Evolutionary conservation across 2,113 vertebrate species (phyloP), one percentile per base, ranked within the genome.

Genomic region (Miniopterus natalensis): DNA sequence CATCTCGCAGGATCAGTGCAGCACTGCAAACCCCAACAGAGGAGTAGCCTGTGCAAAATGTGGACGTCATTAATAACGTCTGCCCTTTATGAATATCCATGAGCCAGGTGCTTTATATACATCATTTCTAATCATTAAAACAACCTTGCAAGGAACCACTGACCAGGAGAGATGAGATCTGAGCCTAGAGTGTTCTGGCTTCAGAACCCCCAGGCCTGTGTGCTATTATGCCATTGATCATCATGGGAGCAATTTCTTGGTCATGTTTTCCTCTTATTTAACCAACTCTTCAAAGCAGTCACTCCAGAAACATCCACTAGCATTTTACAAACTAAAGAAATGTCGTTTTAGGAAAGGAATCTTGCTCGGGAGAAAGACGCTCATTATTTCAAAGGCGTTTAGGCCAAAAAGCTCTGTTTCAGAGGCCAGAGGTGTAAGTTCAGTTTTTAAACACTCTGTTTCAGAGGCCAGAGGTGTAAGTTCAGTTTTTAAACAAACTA

Each of bases 241-340:
- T 36, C 10, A 23, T 17, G 42, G n/a, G 84, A 45, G 36, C 25
- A 1, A 25, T 7, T 90, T 95, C 77, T 70, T 40, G 1, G 21
- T 20, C 20, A 21, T 17, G 10, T 12, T 55, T 31, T 87, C 29
- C 77, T 75, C 29, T 27, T 66, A 29, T 77, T 85, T 90, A 51
- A 90, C n/a, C 17, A 75, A 29, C 77, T 83, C 51, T 63, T 47
- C 77, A 66, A 49, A 68, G 21, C 15, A 14, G 7, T 70, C 25
- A 63, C 42, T 36, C 36, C 21, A 78, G 86, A 85, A 75, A 66
- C 14, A 77, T n/a, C 47, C 8, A 53, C 23, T 70, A 10, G 53
- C 27, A 77, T 84, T 95, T 90, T 65, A 65, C n/a, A 57, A 87
- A 51, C 68, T 57, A 20, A 83, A 77, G 49, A 84, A 55, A 15